Percentiles rank a stretch among this genome's conserved stretches.
These are phyloP conservation scores for Papilio gigon DNA, from an alignment of 2,888 invertebrate genomes.

Conservation along the genomic window DNA sequence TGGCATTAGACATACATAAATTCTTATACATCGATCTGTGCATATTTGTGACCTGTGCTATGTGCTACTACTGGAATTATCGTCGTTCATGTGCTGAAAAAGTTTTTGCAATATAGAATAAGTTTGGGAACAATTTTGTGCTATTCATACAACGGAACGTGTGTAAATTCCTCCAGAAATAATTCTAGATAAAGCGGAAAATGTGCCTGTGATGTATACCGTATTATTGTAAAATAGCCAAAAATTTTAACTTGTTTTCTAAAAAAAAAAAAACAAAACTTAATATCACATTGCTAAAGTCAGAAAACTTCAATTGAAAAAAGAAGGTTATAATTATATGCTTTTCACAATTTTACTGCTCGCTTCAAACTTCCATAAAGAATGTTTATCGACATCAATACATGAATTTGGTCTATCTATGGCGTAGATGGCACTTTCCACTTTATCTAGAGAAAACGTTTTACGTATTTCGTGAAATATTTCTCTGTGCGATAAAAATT, in stretches of 20 bases:
- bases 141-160: slow-evolving; percentile 62
- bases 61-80: slow-evolving; percentile 67
- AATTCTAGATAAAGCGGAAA: slow-evolving; percentile 39
- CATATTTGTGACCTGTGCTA: slow-evolving; percentile 61
- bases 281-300: too few species aligned
- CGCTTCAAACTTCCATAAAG: background rate
- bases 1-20: slow-evolving; percentile 47
- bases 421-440: slow-evolving; percentile 42
- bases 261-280: background rate
- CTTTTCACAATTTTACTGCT: background rate
- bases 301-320: too few species aligned
- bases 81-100: slow-evolving; percentile 68
- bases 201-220: slow-evolving; percentile 46
- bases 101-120: slow-evolving; percentile 55
- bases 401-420: background rate
- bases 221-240: too few species aligned
- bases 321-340: background rate
- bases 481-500: slow-evolving; percentile 67
- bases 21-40: slow-evolving; percentile 65
- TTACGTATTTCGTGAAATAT: slow-evolving; percentile 57
- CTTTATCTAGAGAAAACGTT: slow-evolving; percentile 57
- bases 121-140: slow-evolving; percentile 63
- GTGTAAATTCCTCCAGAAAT: slow-evolving; percentile 44
- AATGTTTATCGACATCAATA: background rate
- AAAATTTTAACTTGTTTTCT: background rate